Evolutionary conservation across 2,888 invertebrate genomes (phyloP), one percentile per base, ranked within the genome.

Genomic region (Drosophila vallismaia): DNA sequence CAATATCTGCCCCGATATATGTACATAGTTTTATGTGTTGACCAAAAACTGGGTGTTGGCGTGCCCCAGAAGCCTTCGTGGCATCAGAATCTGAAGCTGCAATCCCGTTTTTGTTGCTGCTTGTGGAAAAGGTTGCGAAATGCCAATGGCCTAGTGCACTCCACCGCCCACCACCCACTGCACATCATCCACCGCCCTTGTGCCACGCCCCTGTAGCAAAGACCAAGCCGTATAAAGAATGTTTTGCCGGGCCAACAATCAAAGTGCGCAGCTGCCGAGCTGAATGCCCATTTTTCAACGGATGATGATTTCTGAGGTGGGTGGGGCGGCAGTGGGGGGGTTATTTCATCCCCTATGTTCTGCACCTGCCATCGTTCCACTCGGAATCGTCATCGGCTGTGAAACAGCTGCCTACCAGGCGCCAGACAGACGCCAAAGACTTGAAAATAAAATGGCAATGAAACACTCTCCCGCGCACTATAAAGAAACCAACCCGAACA

Each of bases 121-220:
- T 19, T 28, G 28, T 58, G 55, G 81, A 77, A 77, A 78, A 79
- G 86, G 83, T 79, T 79, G 86, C 58, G 49, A 74, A 79, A 87
- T 82, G 82, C 82, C 87, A 82, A 82, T 82, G 82, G 82, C 82
- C 82, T 87, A 82, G 87, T 82, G 86, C 86, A 85, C 87, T 85
- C 78, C 53, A 29, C 55, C 42, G 10, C 29, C 42, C 19, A 29
- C 55, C 42, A 12, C 29, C 42, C 19, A 42, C 46, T 46, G 28
- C 45, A n/a, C n/a, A n/a, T n/a, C n/a, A n/a, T n/a, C 33, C n/a
- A 8, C 12, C 19, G 36, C 26, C 44, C 29, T 31, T 36, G 52
- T 70, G 70, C 70, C 72, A 72, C 56, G 67, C 51, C 63, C 52
- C 57, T 48, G 48, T 45, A 38, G 26, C 45, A 49, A 56, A 56